phyloP scores from a whole-genome alignment of 2,797 vertebrate species.

The Scarus forsteni region DNA sequence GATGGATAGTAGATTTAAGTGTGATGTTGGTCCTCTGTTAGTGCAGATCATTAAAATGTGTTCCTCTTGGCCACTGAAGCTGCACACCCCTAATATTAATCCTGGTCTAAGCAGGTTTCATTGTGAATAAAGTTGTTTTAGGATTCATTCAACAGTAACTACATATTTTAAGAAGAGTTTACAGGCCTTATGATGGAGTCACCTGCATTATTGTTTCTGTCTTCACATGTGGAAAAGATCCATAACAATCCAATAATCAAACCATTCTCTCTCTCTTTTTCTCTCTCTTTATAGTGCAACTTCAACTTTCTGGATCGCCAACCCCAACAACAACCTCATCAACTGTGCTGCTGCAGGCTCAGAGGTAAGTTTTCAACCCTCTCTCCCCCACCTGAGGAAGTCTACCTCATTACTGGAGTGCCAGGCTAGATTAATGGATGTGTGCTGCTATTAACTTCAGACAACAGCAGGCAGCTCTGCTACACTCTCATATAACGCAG shows the following conservation, averaged over 20 bases:
- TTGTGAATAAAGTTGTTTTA: too few species aligned
- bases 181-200: too few species aligned
- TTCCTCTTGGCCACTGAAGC: too few species aligned
- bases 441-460: conserved; percentile 45
- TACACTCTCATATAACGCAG: conserved; percentile 42
- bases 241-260: conserved; percentile 13
- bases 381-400: conserved; percentile 39
- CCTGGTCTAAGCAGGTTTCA: too few species aligned
- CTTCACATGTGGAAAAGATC: conserved; percentile 5
- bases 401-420: conserved; percentile 60
- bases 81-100: too few species aligned
- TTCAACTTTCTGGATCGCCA: conserved; percentile 96
- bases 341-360: conserved; percentile 92
- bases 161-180: too few species aligned
- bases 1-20: too few species aligned
- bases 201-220: neutral
- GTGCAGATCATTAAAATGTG: too few species aligned
- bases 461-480: conserved; percentile 38
- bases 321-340: conserved; percentile 94
- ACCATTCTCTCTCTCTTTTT: conserved; percentile 30
- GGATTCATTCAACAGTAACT: too few species aligned
- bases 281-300: conserved; percentile 85
- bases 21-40: too few species aligned
- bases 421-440: conserved; percentile 66
- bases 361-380: conserved; percentile 85